Conservation (phyloP, 2,113 vertebrate species). For the Myodes glareolus region DNA sequence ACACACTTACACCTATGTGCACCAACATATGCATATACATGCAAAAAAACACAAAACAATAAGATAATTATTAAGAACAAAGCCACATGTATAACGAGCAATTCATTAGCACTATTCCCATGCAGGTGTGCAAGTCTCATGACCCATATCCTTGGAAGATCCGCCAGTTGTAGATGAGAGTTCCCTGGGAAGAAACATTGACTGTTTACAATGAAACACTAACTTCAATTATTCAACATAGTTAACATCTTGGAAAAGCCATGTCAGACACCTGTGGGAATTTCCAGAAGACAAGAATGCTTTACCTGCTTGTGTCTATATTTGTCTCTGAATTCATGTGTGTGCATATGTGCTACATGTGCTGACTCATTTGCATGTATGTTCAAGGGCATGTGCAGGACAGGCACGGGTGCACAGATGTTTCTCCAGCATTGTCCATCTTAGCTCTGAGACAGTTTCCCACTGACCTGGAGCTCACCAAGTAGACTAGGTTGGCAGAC, state of each 20-base stretch:
- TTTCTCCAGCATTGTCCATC: not conserved
- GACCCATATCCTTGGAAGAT: not conserved
- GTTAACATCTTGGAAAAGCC: not conserved
- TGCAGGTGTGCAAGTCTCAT: fast-evolving
- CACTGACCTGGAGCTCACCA: not conserved
- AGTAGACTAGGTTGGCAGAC: no score
- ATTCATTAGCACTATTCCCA: not conserved
- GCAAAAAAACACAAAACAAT: not conserved
- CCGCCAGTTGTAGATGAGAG: not conserved
- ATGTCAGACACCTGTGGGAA: not conserved
- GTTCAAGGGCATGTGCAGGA: not conserved
- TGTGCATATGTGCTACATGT: no score
- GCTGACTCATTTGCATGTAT: not conserved
- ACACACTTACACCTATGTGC: not conserved
- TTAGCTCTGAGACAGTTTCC: not conserved
- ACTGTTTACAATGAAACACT: not conserved
- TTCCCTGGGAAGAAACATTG: not conserved
- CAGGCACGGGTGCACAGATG: not conserved
- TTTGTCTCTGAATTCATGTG: not conserved
- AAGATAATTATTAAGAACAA: not conserved
- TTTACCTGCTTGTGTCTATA: not conserved
- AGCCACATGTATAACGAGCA: not conserved
- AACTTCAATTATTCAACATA: not conserved
- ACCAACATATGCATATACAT: not conserved
- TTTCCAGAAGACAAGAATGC: not conserved